Conservation (phyloP, 2,113 vertebrate genomes). For the Hucho hucho region DNA sequence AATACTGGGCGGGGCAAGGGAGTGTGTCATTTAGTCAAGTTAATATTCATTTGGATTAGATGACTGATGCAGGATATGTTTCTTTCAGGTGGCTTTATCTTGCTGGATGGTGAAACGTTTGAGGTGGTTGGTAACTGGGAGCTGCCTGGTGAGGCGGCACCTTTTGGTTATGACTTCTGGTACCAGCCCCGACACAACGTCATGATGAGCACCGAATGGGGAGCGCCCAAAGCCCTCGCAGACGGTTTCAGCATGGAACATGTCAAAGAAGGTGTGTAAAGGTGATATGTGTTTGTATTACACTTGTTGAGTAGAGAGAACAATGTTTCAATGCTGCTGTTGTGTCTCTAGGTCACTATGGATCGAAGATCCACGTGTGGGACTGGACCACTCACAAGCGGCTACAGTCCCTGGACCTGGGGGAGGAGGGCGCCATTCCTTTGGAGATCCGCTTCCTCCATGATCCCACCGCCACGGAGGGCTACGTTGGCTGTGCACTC, state of each 20-base stretch:
- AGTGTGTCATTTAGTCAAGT: no score
- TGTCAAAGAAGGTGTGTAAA: constrained; percentile 71
- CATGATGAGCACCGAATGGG: constrained; percentile 92
- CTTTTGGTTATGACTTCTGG: constrained; percentile 92
- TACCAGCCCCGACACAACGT: constrained; percentile 93
- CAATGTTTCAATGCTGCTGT: background rate
- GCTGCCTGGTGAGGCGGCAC: constrained; percentile 66
- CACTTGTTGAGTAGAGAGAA: no score
- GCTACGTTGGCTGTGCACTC: constrained; percentile 89
- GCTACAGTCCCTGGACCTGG: constrained; percentile 82
- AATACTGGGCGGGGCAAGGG: no score
- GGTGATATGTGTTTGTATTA: background rate
- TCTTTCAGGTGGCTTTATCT: constrained; percentile 80
- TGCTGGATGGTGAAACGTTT: constrained; percentile 90
- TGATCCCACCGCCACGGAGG: constrained; percentile 77
- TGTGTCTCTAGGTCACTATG: constrained; percentile 78
- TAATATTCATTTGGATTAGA: background rate
- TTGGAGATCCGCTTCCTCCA: constrained; percentile 91
- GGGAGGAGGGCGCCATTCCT: constrained; percentile 81
- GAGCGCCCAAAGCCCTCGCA: constrained; percentile 73
- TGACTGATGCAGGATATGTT: background rate
- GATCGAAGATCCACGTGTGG: constrained; percentile 81
- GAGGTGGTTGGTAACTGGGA: constrained; percentile 91
- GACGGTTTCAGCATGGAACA: constrained; percentile 80
- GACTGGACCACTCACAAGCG: constrained; percentile 84